phyloP scores from a whole-genome alignment of 2,888 invertebrate species.

The Horisme vitalbata region DNA sequence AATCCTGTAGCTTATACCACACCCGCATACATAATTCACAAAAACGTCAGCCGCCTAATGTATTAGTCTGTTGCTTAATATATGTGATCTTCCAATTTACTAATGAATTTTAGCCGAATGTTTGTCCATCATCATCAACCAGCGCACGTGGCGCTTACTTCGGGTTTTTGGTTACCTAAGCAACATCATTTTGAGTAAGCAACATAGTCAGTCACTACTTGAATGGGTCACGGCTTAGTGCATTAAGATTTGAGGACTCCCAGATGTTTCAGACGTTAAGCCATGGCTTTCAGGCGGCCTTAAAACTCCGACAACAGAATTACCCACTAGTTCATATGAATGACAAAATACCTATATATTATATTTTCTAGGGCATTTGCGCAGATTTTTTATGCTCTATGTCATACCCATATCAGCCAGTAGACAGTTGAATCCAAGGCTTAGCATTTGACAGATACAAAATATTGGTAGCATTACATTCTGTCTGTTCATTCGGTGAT shows the following conservation, averaged over 20 bases:
- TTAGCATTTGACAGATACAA: conserved; percentile 18
- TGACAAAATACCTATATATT: neutral
- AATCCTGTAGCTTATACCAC: conserved; percentile 27
- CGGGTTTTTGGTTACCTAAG: no score
- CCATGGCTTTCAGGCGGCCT: no score
- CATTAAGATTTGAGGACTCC: no score
- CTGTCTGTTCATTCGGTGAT: neutral
- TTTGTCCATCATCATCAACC: no score
- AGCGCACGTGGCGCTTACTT: no score
- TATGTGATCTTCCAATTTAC: conserved; percentile 59
- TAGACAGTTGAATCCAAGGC: conserved; percentile 7
- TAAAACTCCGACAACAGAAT: no score
- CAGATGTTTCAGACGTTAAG: no score
- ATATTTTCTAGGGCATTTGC: neutral
- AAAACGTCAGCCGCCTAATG: conserved; percentile 58
- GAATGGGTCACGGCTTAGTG: no score
- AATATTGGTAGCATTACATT: conserved; percentile 15
- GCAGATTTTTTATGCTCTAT: neutral
- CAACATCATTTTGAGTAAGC: no score
- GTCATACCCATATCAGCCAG: conserved; percentile 10
- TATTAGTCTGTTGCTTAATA: conserved; percentile 67
- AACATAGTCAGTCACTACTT: no score
- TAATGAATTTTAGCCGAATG: conserved; percentile 57
- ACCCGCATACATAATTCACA: conserved; percentile 61
- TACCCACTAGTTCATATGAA: neutral